Evolutionary conservation across 2,888 invertebrate species (phyloP).

Genomic region (Rhingia campestris): DNA sequence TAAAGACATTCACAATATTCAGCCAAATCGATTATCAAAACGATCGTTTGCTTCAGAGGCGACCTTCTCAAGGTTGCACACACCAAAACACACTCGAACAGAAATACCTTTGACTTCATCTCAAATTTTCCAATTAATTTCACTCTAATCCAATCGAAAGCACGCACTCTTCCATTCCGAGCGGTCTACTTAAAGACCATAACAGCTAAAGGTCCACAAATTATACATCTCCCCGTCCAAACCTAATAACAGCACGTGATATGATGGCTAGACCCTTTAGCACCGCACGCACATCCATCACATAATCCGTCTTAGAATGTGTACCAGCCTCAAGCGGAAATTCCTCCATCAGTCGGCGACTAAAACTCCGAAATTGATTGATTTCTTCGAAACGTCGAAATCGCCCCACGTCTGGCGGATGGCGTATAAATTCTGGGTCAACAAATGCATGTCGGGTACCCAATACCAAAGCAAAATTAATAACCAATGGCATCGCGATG

Average conservation of each 20-base stretch:
- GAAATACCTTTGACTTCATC: not conserved
- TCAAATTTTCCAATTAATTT: slow-evolving; percentile 10
- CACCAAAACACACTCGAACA: not conserved
- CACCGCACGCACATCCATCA: slow-evolving; percentile 36
- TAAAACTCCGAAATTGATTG: slow-evolving; percentile 21
- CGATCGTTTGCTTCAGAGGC: not conserved
- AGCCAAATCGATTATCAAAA: slow-evolving; percentile 1
- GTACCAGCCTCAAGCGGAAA: slow-evolving; percentile 43
- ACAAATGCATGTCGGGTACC: slow-evolving; percentile 22
- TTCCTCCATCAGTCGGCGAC: slow-evolving; percentile 45
- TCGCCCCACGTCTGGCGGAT: not conserved
- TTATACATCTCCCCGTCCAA: slow-evolving; percentile 49
- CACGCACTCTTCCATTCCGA: slow-evolving; percentile 6
- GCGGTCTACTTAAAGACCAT: slow-evolving; percentile 25
- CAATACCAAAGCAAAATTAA: slow-evolving; percentile 28
- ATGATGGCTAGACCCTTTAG: slow-evolving; percentile 3
- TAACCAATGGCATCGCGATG: slow-evolving; percentile 54
- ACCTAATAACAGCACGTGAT: slow-evolving; percentile 63
- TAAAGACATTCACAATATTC: too few relatives aligned
- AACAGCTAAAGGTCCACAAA: slow-evolving; percentile 51
- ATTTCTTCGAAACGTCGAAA: slow-evolving; percentile 39
- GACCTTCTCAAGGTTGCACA: not conserved
- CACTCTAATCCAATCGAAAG: not conserved
- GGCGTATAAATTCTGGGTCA: slow-evolving; percentile 35
- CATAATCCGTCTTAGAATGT: slow-evolving; percentile 18